Conservation (phyloP, 2,888 invertebrate species). For the Drosophila melanosoma region DNA sequence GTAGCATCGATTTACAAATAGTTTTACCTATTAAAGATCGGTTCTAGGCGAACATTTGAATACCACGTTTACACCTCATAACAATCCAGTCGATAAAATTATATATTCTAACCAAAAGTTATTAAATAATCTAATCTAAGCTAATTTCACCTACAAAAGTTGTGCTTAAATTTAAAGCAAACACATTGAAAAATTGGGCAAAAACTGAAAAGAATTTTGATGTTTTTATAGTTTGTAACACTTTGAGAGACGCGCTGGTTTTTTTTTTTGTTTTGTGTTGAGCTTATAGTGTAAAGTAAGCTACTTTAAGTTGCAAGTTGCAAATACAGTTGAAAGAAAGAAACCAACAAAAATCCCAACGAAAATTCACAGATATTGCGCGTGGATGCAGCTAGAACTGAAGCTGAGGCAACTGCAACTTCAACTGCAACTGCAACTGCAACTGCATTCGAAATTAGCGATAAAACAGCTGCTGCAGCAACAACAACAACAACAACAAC, state of each 20-base stretch:
- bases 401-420: constrained; percentile 77
- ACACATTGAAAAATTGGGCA: not conserved
- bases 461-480: constrained; percentile 65
- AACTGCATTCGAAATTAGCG: constrained; percentile 66
- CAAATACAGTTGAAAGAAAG: constrained; percentile 28
- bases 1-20: not conserved
- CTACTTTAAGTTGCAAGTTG: constrained; percentile 30
- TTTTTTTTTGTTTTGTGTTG: not conserved
- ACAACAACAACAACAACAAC: constrained; percentile 22
- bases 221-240: not conserved
- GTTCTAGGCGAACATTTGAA: not conserved
- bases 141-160: not conserved
- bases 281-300: not conserved
- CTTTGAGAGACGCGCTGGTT: not conserved
- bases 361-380: constrained; percentile 84
- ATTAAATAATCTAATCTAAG: not conserved
- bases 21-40: not conserved
- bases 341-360: constrained; percentile 46
- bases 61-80: not conserved
- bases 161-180: not conserved
- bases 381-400: constrained; percentile 76
- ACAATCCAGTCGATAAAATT: not conserved
- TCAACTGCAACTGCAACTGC: constrained; percentile 56
- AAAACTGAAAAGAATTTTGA: not conserved
- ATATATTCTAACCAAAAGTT: not conserved